Evolutionary conservation across 1,140 invertebrate genomes (phyloP), one percentile per base, ranked within the genome.

Genomic region (Zaprionus ornatus): DNA sequence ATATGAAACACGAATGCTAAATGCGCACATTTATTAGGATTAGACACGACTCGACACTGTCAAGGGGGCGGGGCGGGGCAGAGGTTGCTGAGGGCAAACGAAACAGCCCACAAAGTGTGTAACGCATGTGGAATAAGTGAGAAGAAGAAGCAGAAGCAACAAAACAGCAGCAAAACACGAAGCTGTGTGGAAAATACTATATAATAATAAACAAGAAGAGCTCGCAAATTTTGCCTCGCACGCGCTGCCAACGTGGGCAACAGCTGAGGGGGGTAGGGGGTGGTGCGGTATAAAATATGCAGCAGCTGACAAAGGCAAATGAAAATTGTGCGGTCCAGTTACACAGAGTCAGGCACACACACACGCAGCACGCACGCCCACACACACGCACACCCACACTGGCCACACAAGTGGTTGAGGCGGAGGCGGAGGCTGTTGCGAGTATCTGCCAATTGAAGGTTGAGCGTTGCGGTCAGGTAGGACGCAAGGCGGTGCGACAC

Each of bases 251-350:
- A 15, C 17, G 35, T 10, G n/a, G 13, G 17, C 19, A 17, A 7
- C 6, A 19, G 40, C 15, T 23, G 15, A 19, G 25, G 12, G 52
- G 48, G 35, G 23, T 10, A 19, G 25, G 12, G 52, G 48, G 35
- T 17, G 23, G 13, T 32, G 10, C 7, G 9, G 12, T 62, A 85
- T 81, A 83, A 83, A 77, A 83, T 83, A 87, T 87, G 80, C 80
- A 87, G 73, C 57, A 54, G 66, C 79, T 80, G 72, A 79, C 82
- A 81, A 74, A 70, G 65, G 72, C 56, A 77, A 52, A 74, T 35
- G 45, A 67, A 74, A 77, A 71, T 62, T 66, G 52, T 76, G 60
- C 35, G 69, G 74, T 77, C 69, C 74, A 72, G 74, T 32, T 56
- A 76, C 56, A 40, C 61, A 32, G 9, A 32, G 29, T 10, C 29